Evolutionary conservation across 92 coral and sea anemone genomes (phyloP).

Genomic region (Chrysogorgia sp.): DNA sequence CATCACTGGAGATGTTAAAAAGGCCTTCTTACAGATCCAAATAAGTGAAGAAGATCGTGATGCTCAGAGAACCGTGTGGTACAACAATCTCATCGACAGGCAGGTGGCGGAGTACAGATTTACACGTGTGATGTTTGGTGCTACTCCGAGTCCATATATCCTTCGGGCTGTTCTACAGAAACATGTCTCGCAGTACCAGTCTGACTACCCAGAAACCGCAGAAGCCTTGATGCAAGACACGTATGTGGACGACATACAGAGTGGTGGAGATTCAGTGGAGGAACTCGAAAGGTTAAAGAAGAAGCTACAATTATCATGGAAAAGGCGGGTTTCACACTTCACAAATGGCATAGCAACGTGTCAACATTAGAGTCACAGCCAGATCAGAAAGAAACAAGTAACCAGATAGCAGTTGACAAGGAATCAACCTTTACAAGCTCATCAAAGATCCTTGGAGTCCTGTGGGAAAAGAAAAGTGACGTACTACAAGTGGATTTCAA

Average conservation of each 20-base stretch:
- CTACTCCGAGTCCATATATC: too few relatives aligned
- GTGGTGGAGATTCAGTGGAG: neutral
- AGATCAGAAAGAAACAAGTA: neutral
- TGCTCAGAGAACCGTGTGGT: constrained; percentile 23
- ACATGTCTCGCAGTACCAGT: too few relatives aligned
- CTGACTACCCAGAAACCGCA: too few relatives aligned
- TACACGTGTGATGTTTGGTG: too few relatives aligned
- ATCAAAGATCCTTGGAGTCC: constrained; percentile 16
- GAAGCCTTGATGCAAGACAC: too few relatives aligned
- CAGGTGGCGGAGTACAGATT: too few relatives aligned
- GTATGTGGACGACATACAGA: constrained; percentile 25
- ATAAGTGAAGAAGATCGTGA: constrained; percentile 3
- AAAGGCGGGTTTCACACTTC: constrained; percentile 58
- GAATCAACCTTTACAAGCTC: neutral
- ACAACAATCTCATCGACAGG: neutral
- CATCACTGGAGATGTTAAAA: constrained; percentile 8
- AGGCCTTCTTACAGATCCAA: constrained; percentile 7
- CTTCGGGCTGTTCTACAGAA: too few relatives aligned
- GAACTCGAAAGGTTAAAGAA: constrained; percentile 48
- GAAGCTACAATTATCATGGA: constrained; percentile 60
- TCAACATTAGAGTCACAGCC: constrained; percentile 22
- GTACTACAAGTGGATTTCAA: neutral
- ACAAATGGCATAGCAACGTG: constrained; percentile 79
- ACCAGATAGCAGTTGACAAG: neutral
- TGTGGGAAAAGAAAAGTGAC: constrained; percentile 21